phyloP scores from a whole-genome alignment of 2,888 invertebrate species.

The Ornithoptera alexandrae region DNA sequence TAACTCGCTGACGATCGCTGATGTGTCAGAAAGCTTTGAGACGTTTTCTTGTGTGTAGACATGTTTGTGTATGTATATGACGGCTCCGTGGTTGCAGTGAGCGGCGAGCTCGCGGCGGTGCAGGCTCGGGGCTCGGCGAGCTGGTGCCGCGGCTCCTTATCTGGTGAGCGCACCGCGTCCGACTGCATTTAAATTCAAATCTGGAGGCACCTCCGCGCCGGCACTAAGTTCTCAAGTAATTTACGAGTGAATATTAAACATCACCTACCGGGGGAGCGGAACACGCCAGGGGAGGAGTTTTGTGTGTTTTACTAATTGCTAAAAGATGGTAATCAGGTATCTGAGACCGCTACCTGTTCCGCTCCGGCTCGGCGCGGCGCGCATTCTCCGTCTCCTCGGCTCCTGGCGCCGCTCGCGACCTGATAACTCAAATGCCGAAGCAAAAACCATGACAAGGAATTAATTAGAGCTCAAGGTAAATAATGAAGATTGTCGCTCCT shows the following conservation, averaged over 20 bases:
- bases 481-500: conserved; percentile 77
- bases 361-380: conserved; percentile 36
- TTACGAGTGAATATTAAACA: conserved; percentile 77
- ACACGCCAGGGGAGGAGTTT: conserved; percentile 81
- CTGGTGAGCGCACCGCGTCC: conserved; percentile 50
- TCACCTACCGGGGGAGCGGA: conserved; percentile 77
- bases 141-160: conserved; percentile 49
- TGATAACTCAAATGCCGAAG: conserved; percentile 75
- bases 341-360: conserved; percentile 56
- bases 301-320: conserved; percentile 83
- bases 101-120: neutral
- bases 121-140: too few species aligned
- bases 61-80: too few species aligned
- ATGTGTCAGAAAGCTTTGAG: too few species aligned
- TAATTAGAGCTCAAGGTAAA: conserved; percentile 79
- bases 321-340: conserved; percentile 81
- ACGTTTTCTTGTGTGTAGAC: too few species aligned
- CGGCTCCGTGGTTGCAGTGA: neutral
- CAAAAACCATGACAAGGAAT: conserved; percentile 81
- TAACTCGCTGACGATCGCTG: too few species aligned
- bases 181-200: conserved; percentile 69
- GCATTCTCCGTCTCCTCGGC: conserved; percentile 48
- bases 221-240: conserved; percentile 77
- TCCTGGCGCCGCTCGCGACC: conserved; percentile 51
- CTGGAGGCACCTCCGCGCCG: conserved; percentile 55